Conservation (phyloP, 2,113 vertebrate genomes). For the Eclectus roratus region DNA sequence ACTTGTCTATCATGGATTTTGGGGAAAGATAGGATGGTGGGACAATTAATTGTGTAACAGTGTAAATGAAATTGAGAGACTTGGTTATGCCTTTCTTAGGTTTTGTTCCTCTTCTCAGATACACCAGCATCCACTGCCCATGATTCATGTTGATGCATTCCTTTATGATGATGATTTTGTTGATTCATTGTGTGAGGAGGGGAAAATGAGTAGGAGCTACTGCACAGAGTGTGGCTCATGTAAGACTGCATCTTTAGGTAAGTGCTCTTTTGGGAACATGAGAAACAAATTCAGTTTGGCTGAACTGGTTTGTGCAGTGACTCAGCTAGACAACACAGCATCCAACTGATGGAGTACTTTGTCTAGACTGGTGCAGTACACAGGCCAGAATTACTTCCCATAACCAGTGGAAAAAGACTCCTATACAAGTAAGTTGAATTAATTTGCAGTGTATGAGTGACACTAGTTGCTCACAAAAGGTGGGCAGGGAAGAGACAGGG, state of each 20-base stretch:
- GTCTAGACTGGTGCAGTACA: neutral
- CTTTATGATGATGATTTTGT: conserved; percentile 90
- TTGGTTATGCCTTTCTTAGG: neutral
- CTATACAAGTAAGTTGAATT: neutral
- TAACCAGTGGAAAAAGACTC: neutral
- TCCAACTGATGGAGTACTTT: neutral
- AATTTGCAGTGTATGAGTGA: neutral
- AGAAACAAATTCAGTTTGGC: neutral
- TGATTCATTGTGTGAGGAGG: conserved; percentile 87
- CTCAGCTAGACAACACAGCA: neutral
- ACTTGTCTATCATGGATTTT: neutral
- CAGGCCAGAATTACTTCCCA: neutral
- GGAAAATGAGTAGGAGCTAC: conserved; percentile 89
- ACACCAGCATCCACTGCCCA: conserved; percentile 74
- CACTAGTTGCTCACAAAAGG: neutral
- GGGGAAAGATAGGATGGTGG: neutral
- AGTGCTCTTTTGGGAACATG: conserved; percentile 11
- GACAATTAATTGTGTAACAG: neutral
- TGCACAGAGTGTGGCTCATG: conserved; percentile 86
- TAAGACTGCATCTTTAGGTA: conserved; percentile 84
- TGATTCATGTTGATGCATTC: conserved; percentile 88
- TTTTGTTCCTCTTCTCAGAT: conserved; percentile 75
- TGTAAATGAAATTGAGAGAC: neutral
- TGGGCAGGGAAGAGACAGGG: neutral
- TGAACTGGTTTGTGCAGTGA: conserved; percentile 12